Evolutionary conservation across 2,113 vertebrate genomes (phyloP), one percentile per base, ranked within the genome.

Genomic region (Cyanocitta stelleri): DNA sequence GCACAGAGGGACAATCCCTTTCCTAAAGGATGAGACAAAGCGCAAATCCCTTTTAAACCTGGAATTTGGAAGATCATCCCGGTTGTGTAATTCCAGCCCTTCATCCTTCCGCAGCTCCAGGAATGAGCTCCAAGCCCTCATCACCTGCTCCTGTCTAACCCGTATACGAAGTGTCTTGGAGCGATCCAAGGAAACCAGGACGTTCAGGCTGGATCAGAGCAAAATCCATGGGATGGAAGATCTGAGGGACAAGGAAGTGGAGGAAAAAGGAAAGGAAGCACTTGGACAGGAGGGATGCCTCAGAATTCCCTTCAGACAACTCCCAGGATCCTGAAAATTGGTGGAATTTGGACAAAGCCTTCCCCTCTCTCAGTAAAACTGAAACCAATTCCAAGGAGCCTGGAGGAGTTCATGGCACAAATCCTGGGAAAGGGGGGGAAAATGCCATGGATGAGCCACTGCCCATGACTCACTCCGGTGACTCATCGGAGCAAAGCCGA

Each of bases 61-160:
- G 33, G 58, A 4, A 26, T 44, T 54, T 5, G 58, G 48, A 16
- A 62, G 8, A 3, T 7, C 35, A 7, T 23, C 44, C 54, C 1
- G 1, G 8, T 4, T 0, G 13, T 21, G 56, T 1, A 21, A 54
- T 63, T 54, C 81, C 67, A 32, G 37, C 32, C 32, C 9, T 71
- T 35, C 20, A 10, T 22, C 64, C 37, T 68, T 22, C 64, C 0
- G 0, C 29, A 23, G 9, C 15, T 43, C 37, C 0, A 1, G 49
- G 76, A 66, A 54, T 16, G 51, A 48, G 16, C 51, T 84, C 58
- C 23, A 7, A 29, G 24, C 54, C 44, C 39, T 37, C 58, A 11
- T 84, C 81, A 7, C 39, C 48, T 22, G 61, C 32, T 35, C 76
- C 48, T 23, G 19, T 14, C 61, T 13, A 13, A 27, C 8, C 30